phyloP scores from a whole-genome alignment of 2,888 invertebrate species.

The Synanthedon vespiformis region DNA sequence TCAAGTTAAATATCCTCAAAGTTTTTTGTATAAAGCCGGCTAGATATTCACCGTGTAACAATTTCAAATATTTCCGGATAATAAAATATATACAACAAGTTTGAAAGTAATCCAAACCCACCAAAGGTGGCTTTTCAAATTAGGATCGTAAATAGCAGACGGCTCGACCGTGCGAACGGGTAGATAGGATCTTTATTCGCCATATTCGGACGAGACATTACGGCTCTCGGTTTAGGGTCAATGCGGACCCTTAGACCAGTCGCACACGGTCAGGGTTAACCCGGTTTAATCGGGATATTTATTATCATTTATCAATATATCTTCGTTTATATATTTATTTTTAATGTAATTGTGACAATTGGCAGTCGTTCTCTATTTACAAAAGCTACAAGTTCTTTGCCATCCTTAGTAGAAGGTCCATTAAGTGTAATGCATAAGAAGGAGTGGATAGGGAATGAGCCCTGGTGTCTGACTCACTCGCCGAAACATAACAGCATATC shows the following conservation, averaged over 20 bases:
- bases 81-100: not conserved
- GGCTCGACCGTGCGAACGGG: constrained; percentile 42
- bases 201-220: constrained; percentile 39
- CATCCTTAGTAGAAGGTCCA: too few species aligned
- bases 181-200: constrained; percentile 41
- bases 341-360: too few species aligned
- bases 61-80: not conserved
- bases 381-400: too few species aligned
- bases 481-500: too few species aligned
- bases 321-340: too few species aligned
- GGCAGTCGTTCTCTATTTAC: too few species aligned
- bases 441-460: too few species aligned
- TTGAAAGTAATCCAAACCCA: not conserved
- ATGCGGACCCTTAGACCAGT: constrained; percentile 24
- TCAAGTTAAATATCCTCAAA: too few species aligned
- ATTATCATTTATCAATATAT: too few species aligned
- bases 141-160: constrained; percentile 21
- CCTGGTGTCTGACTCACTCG: too few species aligned
- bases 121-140: constrained; percentile 4
- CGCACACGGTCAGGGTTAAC: not conserved
- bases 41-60: not conserved
- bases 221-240: constrained; percentile 41
- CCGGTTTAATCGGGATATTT: not conserved
- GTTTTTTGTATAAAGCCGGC: too few species aligned
- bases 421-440: too few species aligned